Percentiles rank a stretch among this genome's conserved stretches.
Conservation (phyloP, 1,140 invertebrate genomes). For the Asobara japonica region DNA sequence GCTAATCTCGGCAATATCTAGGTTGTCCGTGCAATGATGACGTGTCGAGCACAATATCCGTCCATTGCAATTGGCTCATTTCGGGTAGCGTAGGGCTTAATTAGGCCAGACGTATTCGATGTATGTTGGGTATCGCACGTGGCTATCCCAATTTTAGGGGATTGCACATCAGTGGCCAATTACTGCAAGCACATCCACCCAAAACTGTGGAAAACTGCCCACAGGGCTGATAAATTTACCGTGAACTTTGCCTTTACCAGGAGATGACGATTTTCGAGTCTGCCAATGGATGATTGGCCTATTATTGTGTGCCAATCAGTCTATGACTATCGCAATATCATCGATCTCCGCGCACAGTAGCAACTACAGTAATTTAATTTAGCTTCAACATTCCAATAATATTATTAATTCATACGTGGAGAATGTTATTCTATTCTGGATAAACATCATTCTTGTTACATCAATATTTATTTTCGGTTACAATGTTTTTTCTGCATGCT, state of each 20-base stretch:
- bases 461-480: not conserved
- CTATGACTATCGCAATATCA: not conserved
- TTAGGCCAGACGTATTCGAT: not conserved
- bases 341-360: not conserved
- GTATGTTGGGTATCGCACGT: not conserved
- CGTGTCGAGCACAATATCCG: not conserved
- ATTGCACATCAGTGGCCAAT: constrained; percentile 12
- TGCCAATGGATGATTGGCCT: not conserved
- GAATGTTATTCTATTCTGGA: not conserved
- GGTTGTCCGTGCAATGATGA: not conserved
- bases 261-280: not conserved
- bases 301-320: not conserved
- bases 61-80: constrained; percentile 8
- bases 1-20: no score
- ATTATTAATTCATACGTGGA: not conserved
- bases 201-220: not conserved
- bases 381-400: not conserved
- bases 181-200: not conserved
- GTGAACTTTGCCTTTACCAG: not conserved
- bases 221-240: constrained; percentile 5
- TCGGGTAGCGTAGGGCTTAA: not conserved
- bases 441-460: not conserved
- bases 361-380: not conserved
- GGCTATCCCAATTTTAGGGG: not conserved
- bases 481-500: not conserved